Conservation (phyloP, 2,797 vertebrate species). For the Peromyscus aztecus region DNA sequence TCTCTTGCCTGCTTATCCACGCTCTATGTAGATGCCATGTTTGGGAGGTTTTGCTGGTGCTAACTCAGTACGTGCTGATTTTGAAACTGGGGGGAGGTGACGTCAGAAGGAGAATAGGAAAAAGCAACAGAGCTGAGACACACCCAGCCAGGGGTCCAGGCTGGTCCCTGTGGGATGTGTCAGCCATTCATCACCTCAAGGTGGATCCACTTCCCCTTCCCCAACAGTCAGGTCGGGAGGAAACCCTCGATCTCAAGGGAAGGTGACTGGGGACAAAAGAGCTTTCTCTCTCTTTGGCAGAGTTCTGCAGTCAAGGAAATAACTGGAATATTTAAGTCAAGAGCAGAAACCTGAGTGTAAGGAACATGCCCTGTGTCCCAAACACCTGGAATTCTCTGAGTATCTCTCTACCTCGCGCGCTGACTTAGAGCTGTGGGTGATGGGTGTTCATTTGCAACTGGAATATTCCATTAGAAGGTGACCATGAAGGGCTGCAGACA, state of each 20-base stretch:
- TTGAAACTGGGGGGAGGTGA: background rate
- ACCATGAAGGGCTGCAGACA: background rate
- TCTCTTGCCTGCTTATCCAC: background rate
- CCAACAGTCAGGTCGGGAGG: background rate
- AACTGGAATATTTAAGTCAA: background rate
- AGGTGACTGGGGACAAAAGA: background rate
- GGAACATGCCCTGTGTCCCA: background rate
- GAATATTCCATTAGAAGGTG: background rate
- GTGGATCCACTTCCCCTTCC: accelerated
- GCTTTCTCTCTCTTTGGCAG: background rate
- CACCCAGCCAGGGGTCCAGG: background rate
- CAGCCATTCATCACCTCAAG: accelerated
- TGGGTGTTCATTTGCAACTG: background rate
- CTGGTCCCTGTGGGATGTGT: background rate
- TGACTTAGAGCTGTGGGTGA: no score
- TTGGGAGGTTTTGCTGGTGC: accelerated
- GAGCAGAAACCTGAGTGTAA: background rate
- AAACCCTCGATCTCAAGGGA: accelerated
- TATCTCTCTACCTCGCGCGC: background rate
- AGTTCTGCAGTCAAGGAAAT: background rate
- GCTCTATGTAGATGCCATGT: accelerated
- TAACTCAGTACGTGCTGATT: background rate
- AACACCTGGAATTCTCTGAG: background rate
- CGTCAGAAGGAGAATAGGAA: accelerated
- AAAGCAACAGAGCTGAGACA: background rate